phyloP scores from a whole-genome alignment of 2,888 invertebrate genomes.

The Minunthozetes semirufus region DNA sequence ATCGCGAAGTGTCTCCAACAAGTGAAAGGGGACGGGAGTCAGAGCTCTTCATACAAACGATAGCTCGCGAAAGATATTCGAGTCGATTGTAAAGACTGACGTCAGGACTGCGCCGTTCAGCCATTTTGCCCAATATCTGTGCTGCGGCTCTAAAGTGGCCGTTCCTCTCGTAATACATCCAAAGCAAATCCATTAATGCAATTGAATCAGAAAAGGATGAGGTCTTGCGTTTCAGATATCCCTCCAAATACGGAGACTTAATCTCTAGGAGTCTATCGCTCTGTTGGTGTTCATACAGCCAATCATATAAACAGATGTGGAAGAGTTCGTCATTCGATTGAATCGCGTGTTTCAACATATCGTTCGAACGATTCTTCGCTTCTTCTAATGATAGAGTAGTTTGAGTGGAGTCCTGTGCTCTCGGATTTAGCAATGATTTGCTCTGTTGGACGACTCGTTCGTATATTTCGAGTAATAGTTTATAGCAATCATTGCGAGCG shows the following conservation, averaged over 20 bases:
- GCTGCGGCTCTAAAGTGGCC: conserved; percentile 89
- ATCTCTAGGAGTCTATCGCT: conserved; percentile 53
- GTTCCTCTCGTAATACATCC: conserved; percentile 92
- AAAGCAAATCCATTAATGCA: conserved; percentile 69
- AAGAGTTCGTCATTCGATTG: conserved; percentile 69
- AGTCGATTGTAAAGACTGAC: conserved; percentile 72
- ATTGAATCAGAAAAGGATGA: conserved; percentile 54
- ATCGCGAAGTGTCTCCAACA: conserved; percentile 46
- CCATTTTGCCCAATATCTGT: conserved; percentile 75
- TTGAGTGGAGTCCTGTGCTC: conserved; percentile 24
- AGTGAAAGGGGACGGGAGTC: conserved; percentile 57
- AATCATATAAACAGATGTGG: conserved; percentile 84
- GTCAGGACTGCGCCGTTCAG: conserved; percentile 62
- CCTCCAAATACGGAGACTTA: conserved; percentile 62
- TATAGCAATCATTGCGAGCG: conserved; percentile 76
- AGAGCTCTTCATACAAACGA: conserved; percentile 84
- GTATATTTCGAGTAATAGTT: conserved; percentile 67
- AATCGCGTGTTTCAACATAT: conserved; percentile 51
- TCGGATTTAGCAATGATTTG: conserved; percentile 27
- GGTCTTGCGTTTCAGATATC: conserved; percentile 58
- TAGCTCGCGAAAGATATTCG: conserved; percentile 83
- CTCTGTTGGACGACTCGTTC: conserved; percentile 44
- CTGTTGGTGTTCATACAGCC: conserved; percentile 63
- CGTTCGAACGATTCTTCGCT: conserved; percentile 48
- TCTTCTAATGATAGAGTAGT: conserved; percentile 40